Evolutionary conservation across 1,140 invertebrate genomes (phyloP).

Genomic region (Penaeus japonicus): DNA sequence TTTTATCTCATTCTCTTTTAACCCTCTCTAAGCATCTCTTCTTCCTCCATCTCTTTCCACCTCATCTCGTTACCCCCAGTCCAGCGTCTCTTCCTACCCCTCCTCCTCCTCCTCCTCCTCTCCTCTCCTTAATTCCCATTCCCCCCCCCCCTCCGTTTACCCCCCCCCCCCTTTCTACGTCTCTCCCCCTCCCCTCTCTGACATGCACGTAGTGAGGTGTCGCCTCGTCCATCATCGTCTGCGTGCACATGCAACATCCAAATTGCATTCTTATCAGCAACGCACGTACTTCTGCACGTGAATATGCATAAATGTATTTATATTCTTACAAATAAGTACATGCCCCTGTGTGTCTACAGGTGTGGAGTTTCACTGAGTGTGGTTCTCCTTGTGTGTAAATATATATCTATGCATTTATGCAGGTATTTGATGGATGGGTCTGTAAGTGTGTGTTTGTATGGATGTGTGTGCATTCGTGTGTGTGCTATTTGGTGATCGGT

Average conservation of each 20-base stretch:
- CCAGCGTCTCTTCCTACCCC: too few species aligned
- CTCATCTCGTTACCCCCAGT: too few species aligned
- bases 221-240: too few species aligned
- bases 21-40: background rate
- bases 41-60: background rate
- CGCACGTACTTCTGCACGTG: background rate
- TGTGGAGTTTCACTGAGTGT: too few species aligned
- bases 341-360: background rate
- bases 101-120: background rate
- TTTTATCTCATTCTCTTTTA: background rate
- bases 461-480: background rate
- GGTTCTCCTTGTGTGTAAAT: background rate
- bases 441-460: background rate
- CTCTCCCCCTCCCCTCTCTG: background rate
- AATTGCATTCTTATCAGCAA: too few species aligned
- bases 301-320: background rate
- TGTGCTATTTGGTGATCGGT: background rate
- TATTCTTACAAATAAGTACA: background rate
- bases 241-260: too few species aligned
- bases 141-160: background rate
- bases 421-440: background rate
- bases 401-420: background rate
- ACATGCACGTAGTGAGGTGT: background rate
- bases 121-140: background rate
- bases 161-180: background rate